phyloP scores from a whole-genome alignment of 2,113 vertebrate genomes.

The Xerus inauris region DNA sequence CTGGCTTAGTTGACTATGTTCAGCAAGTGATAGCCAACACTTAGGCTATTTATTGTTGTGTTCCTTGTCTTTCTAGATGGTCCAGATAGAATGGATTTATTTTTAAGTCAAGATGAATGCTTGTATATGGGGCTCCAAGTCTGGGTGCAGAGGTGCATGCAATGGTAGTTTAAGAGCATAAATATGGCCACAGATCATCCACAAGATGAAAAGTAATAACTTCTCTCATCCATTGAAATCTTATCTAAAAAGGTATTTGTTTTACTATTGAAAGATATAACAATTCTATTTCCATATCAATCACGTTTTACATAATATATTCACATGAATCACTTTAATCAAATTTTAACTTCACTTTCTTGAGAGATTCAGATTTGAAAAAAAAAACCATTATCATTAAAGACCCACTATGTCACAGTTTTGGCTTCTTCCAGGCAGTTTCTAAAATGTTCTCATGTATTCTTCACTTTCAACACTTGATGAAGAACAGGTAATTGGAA shows the following conservation, averaged over 20 bases:
- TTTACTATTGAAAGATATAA: conserved; percentile 47
- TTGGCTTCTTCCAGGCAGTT: not conserved
- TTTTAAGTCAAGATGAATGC: conserved; percentile 68
- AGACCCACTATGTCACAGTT: not conserved
- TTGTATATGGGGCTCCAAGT: conserved; percentile 23
- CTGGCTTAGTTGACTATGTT: not conserved
- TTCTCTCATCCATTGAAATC: conserved; percentile 49
- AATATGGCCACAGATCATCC: conserved; percentile 45
- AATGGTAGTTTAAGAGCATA: conserved; percentile 66
- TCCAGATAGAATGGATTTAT: conserved; percentile 68
- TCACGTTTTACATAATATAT: conserved; percentile 12
- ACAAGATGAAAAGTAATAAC: conserved; percentile 56
- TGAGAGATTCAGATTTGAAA: not conserved
- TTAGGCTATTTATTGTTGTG: conserved; percentile 61
- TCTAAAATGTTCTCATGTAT: not conserved
- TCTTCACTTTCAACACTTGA: conserved; percentile 13
- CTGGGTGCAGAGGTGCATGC: conserved; percentile 18
- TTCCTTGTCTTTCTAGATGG: conserved; percentile 37
- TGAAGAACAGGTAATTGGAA: conserved; percentile 14
- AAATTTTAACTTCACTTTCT: not conserved
- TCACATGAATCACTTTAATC: not conserved
- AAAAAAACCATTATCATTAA: conserved; percentile 16
- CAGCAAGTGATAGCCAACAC: not conserved
- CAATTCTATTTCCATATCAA: conserved; percentile 19
- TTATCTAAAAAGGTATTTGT: conserved; percentile 43